These are phyloP conservation scores for Malthinus flaveolus DNA, from an alignment of 2,888 invertebrate species.

Conservation along the genomic window DNA sequence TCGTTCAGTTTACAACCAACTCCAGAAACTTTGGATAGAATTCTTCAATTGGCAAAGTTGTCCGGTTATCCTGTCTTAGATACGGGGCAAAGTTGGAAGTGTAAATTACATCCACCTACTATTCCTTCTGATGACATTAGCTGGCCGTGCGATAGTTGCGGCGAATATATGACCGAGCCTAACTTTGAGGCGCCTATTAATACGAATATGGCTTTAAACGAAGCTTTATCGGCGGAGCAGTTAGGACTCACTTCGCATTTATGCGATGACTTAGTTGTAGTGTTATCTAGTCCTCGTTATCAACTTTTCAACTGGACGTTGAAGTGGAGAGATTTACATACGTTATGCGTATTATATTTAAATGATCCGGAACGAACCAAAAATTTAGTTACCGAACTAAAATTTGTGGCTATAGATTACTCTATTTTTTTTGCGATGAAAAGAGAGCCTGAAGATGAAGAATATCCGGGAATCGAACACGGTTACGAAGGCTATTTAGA, in stretches of 20 bases:
- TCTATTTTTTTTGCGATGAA: slow-evolving; percentile 60
- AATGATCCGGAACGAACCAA: slow-evolving; percentile 64
- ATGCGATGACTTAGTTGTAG: slow-evolving; percentile 71
- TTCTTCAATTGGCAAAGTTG: slow-evolving; percentile 59
- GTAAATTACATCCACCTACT: slow-evolving; percentile 49
- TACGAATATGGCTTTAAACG: slow-evolving; percentile 51
- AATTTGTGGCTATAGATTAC: slow-evolving; percentile 74
- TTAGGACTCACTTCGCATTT: slow-evolving; percentile 67
- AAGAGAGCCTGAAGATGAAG: slow-evolving; percentile 59
- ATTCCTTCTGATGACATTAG: slow-evolving; percentile 46
- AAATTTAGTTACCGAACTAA: slow-evolving; percentile 71
- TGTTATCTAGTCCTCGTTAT: slow-evolving; percentile 71
- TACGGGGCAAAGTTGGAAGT: slow-evolving; percentile 51
- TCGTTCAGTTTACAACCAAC: slow-evolving; percentile 77
- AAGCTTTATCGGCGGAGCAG: slow-evolving; percentile 59
- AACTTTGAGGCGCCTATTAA: slow-evolving; percentile 45
- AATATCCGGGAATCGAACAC: slow-evolving; percentile 45
- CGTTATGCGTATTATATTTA: slow-evolving; percentile 62
- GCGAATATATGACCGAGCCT: slow-evolving; percentile 50
- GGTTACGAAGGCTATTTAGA: slow-evolving; percentile 44
- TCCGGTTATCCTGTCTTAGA: slow-evolving; percentile 57
- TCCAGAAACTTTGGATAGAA: slow-evolving; percentile 60
- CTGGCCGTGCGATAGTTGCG: slow-evolving; percentile 48
- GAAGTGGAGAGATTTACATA: slow-evolving; percentile 60
- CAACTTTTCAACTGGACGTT: slow-evolving; percentile 74